Evolutionary conservation across 2,888 invertebrate genomes (phyloP).

Genomic region (Hyposoter didymator): DNA sequence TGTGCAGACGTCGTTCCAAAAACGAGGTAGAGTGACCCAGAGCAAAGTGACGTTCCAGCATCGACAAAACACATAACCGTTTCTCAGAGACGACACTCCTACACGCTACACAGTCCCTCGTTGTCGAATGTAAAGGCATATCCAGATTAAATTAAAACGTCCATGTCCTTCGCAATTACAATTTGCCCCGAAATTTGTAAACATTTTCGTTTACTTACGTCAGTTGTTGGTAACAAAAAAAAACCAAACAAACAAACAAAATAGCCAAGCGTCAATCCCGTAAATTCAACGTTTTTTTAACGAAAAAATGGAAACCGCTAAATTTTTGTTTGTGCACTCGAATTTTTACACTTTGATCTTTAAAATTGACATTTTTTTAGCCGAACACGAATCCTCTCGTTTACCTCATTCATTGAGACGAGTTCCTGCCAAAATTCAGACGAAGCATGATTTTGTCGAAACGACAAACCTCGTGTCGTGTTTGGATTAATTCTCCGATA

Average conservation of each 20-base stretch:
- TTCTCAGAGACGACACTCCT: conserved; percentile 68
- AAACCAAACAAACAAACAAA: not conserved
- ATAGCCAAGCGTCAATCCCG: too few relatives aligned
- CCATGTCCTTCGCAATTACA: not conserved
- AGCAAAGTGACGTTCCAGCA: conserved; percentile 61
- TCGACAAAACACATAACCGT: conserved; percentile 70
- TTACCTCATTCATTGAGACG: too few relatives aligned
- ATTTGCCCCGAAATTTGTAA: not conserved
- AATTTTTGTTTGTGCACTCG: too few relatives aligned
- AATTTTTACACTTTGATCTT: too few relatives aligned
- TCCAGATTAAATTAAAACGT: not conserved
- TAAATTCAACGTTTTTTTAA: too few relatives aligned
- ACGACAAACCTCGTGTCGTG: too few relatives aligned
- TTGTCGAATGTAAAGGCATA: not conserved
- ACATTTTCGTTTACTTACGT: not conserved
- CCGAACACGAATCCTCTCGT: too few relatives aligned
- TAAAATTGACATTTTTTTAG: too few relatives aligned
- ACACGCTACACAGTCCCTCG: conserved; percentile 23
- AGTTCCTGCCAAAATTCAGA: too few relatives aligned
- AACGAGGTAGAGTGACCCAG: conserved; percentile 59
- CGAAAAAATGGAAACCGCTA: too few relatives aligned
- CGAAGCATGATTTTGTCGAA: too few relatives aligned
- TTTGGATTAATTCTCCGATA: too few relatives aligned
- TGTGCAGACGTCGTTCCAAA: conserved; percentile 59
- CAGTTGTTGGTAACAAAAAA: not conserved